Percentiles rank a stretch among this genome's conserved stretches.
Evolutionary conservation across 2,797 vertebrate species (phyloP).

Genomic region (Nasua narica): DNA sequence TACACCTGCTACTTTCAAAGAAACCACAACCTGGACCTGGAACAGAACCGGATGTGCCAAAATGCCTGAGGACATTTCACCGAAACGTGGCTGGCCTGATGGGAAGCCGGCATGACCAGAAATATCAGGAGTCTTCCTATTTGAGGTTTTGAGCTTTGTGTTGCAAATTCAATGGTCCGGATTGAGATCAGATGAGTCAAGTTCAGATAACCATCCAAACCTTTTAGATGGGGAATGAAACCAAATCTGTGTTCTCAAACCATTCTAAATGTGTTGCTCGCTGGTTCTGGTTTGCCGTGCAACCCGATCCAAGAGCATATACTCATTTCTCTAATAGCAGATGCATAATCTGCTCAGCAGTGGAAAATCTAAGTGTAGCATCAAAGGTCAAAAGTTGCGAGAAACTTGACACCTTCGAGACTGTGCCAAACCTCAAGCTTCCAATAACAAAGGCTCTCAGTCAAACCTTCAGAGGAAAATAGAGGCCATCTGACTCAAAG

Average conservation of each 20-base stretch:
- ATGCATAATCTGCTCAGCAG: slow-evolving; percentile 38
- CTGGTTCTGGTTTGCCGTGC: background rate
- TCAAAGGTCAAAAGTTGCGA: slow-evolving; percentile 50
- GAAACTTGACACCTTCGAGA: slow-evolving; percentile 42
- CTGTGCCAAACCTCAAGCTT: slow-evolving; percentile 33
- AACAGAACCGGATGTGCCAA: background rate
- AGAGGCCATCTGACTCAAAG: background rate
- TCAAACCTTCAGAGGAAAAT: background rate
- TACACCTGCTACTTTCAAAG: slow-evolving; percentile 59
- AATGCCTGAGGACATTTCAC: background rate
- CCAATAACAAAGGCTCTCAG: background rate
- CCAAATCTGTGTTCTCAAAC: slow-evolving; percentile 53
- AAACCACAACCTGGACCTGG: slow-evolving; percentile 49
- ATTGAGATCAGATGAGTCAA: slow-evolving; percentile 45
- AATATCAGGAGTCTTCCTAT: slow-evolving; percentile 29
- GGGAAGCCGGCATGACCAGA: slow-evolving; percentile 48
- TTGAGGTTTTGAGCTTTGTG: background rate
- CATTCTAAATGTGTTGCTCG: background rate
- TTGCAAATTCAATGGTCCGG: slow-evolving; percentile 18
- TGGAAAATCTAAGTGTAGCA: slow-evolving; percentile 61
- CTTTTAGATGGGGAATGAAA: slow-evolving; percentile 47
- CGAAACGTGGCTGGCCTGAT: background rate
- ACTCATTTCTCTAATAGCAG: slow-evolving; percentile 56
- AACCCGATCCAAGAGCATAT: background rate
- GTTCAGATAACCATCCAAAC: slow-evolving; percentile 39